Conservation (phyloP, 2,797 vertebrate genomes). For the Graptemys geographica region DNA sequence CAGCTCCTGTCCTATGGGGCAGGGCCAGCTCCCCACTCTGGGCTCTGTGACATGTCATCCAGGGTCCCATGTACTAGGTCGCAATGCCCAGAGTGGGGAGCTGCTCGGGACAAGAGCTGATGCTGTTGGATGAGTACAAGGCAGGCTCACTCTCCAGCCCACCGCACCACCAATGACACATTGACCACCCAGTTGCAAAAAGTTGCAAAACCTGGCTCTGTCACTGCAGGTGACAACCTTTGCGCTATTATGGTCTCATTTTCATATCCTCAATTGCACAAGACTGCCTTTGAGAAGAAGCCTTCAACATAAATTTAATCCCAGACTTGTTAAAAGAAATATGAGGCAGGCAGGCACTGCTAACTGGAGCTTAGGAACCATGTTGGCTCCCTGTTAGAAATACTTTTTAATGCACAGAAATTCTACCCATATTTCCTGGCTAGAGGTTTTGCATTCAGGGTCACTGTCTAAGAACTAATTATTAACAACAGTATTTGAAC, state of each 20-base stretch:
- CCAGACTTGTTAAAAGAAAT: neutral
- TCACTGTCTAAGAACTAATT: conserved; percentile 1
- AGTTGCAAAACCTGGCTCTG: too few relatives aligned
- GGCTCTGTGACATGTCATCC: too few relatives aligned
- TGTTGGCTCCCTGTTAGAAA: conserved; percentile 20
- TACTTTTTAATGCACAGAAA: neutral
- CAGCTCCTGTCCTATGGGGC: too few relatives aligned
- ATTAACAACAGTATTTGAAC: conserved; percentile 14
- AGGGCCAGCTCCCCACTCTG: too few relatives aligned
- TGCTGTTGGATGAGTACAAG: too few relatives aligned
- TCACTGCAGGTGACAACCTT: neutral
- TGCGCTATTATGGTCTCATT: neutral
- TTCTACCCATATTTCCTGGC: neutral
- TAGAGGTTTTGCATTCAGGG: conserved; percentile 21
- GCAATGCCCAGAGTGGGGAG: too few relatives aligned
- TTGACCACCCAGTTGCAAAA: too few relatives aligned
- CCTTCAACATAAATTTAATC: conserved; percentile 16
- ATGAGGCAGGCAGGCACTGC: neutral
- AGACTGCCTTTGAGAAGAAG: neutral
- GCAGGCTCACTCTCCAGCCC: too few relatives aligned
- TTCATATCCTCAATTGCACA: neutral
- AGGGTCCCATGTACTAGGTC: too few relatives aligned
- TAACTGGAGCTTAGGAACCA: conserved; percentile 43
- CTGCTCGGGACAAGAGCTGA: too few relatives aligned
- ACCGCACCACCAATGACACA: too few relatives aligned